phyloP scores from a whole-genome alignment of 1,140 invertebrate genomes.

The Danaus melanippus region DNA sequence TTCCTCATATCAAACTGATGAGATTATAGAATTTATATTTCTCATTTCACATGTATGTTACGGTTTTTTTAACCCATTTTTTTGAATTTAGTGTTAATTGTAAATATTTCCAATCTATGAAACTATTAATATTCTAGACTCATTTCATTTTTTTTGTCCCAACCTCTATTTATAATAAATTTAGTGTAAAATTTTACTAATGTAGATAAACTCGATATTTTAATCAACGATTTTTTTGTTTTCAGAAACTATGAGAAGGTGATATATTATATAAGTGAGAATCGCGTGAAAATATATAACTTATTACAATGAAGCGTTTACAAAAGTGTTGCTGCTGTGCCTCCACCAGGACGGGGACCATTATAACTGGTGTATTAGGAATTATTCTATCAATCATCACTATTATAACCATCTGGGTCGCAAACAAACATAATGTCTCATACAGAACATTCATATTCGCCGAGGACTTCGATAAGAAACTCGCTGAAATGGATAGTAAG shows the following conservation, averaged over 20 bases:
- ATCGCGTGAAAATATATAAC: conserved; percentile 12
- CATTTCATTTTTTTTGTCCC: too few species aligned
- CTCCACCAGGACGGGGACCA: conserved; percentile 78
- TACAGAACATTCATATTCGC: conserved; percentile 82
- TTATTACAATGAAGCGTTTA: conserved; percentile 37
- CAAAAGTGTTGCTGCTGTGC: conserved; percentile 78
- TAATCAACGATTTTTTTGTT: conserved; percentile 13
- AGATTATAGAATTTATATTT: too few species aligned
- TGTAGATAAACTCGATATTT: not conserved
- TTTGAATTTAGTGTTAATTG: too few species aligned
- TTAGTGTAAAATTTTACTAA: too few species aligned
- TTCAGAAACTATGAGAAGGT: conserved; percentile 45
- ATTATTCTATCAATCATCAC: conserved; percentile 73
- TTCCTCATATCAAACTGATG: too few species aligned
- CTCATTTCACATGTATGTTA: too few species aligned
- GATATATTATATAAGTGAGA: conserved; percentile 10
- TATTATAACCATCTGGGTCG: conserved; percentile 61
- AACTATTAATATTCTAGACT: too few species aligned
- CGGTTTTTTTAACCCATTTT: too few species aligned
- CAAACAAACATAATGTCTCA: conserved; percentile 53
- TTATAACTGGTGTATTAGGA: conserved; percentile 80
- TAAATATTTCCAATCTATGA: too few species aligned
- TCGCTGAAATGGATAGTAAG: conserved; percentile 74
- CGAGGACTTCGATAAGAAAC: conserved; percentile 59
- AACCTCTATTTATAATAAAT: too few species aligned